Evolutionary conservation across 92 coral and sea anemone species (phyloP).

Genomic region (Porites lobata): DNA sequence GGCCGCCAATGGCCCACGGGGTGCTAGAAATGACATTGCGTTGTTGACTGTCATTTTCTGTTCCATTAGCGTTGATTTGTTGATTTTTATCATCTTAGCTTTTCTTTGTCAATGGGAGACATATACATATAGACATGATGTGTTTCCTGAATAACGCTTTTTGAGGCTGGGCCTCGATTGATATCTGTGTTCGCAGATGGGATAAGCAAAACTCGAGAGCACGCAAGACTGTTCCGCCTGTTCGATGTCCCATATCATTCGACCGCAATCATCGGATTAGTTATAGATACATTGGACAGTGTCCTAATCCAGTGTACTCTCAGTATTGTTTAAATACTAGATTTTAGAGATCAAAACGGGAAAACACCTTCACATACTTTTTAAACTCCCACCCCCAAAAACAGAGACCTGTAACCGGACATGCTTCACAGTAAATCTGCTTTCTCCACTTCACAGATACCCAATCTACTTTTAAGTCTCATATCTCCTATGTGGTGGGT

Average conservation of each 20-base stretch:
- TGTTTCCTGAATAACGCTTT: slow-evolving; percentile 76
- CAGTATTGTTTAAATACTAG: background rate
- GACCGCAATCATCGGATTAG: slow-evolving; percentile 31
- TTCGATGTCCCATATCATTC: background rate
- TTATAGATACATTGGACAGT: slow-evolving; percentile 4
- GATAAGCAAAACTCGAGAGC: slow-evolving; percentile 11
- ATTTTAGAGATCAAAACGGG: background rate
- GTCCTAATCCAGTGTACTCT: background rate
- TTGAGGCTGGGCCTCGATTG: slow-evolving; percentile 61
- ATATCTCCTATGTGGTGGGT: slow-evolving; percentile 38
- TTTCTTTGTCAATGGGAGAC: slow-evolving; percentile 91
- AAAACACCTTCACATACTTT: background rate
- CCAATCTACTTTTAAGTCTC: background rate
- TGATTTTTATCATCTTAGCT: slow-evolving; percentile 93
- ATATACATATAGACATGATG: slow-evolving; percentile 88
- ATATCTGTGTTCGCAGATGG: slow-evolving; percentile 57
- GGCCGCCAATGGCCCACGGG: slow-evolving; percentile 85
- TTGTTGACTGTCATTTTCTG: slow-evolving; percentile 93
- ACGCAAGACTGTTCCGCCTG: slow-evolving; percentile 8
- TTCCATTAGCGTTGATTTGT: slow-evolving; percentile 97
- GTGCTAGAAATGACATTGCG: slow-evolving; percentile 89
- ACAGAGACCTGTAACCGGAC: background rate
- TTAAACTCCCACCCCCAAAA: background rate
- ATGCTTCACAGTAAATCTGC: background rate
- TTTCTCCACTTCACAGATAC: background rate